Evolutionary conservation across 1,140 invertebrate genomes (phyloP).

Genomic region (Philaenus spumarius): DNA sequence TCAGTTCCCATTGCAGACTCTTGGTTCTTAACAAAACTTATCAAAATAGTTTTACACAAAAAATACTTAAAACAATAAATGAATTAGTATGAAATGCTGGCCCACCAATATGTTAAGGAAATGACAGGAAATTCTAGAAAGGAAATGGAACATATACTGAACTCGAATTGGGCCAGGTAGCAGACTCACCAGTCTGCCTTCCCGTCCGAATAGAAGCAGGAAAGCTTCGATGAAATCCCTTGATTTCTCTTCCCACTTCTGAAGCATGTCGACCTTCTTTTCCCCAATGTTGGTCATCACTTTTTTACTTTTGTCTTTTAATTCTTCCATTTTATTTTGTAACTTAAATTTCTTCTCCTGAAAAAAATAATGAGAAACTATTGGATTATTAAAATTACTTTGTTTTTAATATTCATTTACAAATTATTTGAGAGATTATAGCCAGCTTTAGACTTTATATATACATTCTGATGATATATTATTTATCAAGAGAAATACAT

Average conservation of each 20-base stretch:
- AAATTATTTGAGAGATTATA: too few relatives aligned
- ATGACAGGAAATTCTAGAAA: neutral
- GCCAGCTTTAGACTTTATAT: too few relatives aligned
- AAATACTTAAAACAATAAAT: too few relatives aligned
- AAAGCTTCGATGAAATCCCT: constrained; percentile 93
- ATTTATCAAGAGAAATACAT: too few relatives aligned
- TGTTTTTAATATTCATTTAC: too few relatives aligned
- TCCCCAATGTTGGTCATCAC: constrained; percentile 85
- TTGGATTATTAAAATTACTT: too few relatives aligned
- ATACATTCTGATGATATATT: too few relatives aligned
- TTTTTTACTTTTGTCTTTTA: constrained; percentile 85
- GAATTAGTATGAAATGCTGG: too few relatives aligned
- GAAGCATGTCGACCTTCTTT: constrained; percentile 81
- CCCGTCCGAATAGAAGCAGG: constrained; percentile 83
- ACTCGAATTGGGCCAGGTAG: constrained; percentile 28
- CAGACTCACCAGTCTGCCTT: constrained; percentile 64
- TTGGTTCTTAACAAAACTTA: too few relatives aligned
- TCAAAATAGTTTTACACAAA: neutral
- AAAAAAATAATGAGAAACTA: too few relatives aligned
- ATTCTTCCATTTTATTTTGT: constrained; percentile 91
- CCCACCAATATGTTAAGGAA: neutral
- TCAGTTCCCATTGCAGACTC: too few relatives aligned
- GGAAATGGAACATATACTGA: too few relatives aligned
- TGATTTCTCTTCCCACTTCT: constrained; percentile 96
- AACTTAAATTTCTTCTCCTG: constrained; percentile 87